Percentiles rank a stretch among this genome's conserved stretches.
phyloP scores from a whole-genome alignment of 2,888 invertebrate species.

The Amorpha juglandis region DNA sequence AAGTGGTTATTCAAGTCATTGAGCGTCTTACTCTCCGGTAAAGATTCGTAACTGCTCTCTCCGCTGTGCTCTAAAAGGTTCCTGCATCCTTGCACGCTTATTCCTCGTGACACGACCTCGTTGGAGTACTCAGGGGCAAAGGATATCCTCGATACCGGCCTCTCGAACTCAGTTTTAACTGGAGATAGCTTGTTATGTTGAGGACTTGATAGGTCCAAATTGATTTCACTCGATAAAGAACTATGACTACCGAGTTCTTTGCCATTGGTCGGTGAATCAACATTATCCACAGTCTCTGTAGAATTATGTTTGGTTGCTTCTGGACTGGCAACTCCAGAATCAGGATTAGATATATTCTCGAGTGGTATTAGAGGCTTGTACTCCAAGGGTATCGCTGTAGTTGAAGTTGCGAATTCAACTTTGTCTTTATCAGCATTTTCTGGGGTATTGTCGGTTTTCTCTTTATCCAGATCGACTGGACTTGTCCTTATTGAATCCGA shows the following conservation, averaged over 20 bases:
- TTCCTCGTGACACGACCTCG: conserved; percentile 72
- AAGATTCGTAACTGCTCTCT: conserved; percentile 67
- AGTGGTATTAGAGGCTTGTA: conserved; percentile 72
- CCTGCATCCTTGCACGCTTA: conserved; percentile 69
- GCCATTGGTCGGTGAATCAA: conserved; percentile 73
- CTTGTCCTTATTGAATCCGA: conserved; percentile 78
- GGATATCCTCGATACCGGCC: conserved; percentile 67
- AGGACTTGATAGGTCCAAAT: conserved; percentile 83
- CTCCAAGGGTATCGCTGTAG: conserved; percentile 64
- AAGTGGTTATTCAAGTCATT: conserved; percentile 63
- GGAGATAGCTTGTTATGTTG: conserved; percentile 67
- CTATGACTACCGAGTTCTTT: conserved; percentile 77
- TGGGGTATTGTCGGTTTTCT: conserved; percentile 84
- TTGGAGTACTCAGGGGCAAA: conserved; percentile 73
- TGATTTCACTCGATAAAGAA: conserved; percentile 83
- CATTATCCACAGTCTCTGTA: conserved; percentile 78
- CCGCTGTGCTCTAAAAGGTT: conserved; percentile 69
- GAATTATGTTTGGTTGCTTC: conserved; percentile 84
- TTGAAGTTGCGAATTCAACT: conserved; percentile 73
- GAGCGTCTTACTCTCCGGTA: conserved; percentile 56
- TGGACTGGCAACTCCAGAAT: conserved; percentile 84
- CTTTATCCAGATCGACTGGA: conserved; percentile 77
- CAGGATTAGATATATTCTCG: conserved; percentile 77
- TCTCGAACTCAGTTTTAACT: conserved; percentile 65
- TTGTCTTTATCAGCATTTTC: conserved; percentile 84